Base-by-base conservation (phyloP, 37 sponge, comb jelly and placozoan species). In the Hormiphora californensis region DNA sequence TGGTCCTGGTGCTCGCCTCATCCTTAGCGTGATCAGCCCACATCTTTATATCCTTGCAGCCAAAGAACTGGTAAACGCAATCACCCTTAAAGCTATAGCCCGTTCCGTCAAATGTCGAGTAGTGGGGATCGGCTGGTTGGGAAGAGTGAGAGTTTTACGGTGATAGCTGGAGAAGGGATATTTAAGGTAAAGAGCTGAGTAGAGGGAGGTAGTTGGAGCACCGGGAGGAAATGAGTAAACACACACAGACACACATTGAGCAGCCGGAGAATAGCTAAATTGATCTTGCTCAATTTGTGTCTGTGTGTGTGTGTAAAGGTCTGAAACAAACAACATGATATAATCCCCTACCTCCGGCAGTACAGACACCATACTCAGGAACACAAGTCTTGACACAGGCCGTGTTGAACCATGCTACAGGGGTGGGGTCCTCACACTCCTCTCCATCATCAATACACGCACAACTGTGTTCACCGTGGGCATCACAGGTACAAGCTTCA, bases 351-450 rank as follows among this genome's bases (percentile, higher is more conserved):
- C 61, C 61, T 21, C 38, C 67, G 5, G 37, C 67, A 31, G 67
- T 7, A 34, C 67, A 65, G 7, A 28, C 19, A 7, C 67, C 67
- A 5, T 31, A 28, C 67, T 32, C 37, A 65, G 67, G 37, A 4
- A 65, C 37, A 65, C 67, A 65, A 7, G 67, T 65, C 37, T 65
- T 65, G 37, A 34, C 37, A 34, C 67, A 65, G 3, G 3, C 28
- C 30, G 32, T 38, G 35, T 65, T 34, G 35, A 65, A 65, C 67
- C 67, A 65, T 17, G 37, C 17, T 19, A 65, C 37, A 33, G 67
- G 67, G 37, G 67, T 65, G 4, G 67, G 67, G 35, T 65, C 67
- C 4, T 65, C 67, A 31, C 67, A 65, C 37, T 27, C 37, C 15
- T 27, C 37, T 38, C 37, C 37, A 19, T 65, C 37, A 33, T 65